These are phyloP conservation scores for Bedellia somnulentella DNA, from an alignment of 2,888 invertebrate genomes.

Conservation along the genomic window DNA sequence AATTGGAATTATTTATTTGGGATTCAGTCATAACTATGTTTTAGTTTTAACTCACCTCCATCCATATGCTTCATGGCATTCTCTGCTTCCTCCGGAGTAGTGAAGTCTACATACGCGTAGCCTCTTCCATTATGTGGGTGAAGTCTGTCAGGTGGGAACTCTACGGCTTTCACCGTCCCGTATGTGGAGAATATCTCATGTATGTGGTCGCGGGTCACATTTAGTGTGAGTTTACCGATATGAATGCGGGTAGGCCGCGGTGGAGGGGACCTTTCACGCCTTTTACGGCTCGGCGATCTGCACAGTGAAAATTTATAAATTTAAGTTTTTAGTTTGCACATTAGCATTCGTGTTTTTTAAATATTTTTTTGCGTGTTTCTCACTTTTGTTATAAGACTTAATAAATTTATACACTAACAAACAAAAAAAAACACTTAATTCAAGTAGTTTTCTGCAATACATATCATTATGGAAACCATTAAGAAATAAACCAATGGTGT, in stretches of 20 bases:
- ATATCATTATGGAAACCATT: no score
- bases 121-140: slow-evolving; percentile 90
- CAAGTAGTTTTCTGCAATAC: no score
- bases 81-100: slow-evolving; percentile 92
- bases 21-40: no score
- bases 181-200: slow-evolving; percentile 90
- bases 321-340: no score
- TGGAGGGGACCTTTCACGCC: slow-evolving; percentile 84
- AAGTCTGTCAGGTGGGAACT: slow-evolving; percentile 85
- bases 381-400: no score
- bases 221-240: slow-evolving; percentile 88
- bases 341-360: no score
- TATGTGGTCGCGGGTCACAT: slow-evolving; percentile 89
- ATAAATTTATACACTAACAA: no score
- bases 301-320: no score
- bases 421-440: no score
- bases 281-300: slow-evolving; percentile 65
- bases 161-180: slow-evolving; percentile 83
- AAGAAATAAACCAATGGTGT: no score
- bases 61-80: slow-evolving; percentile 99
- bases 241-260: slow-evolving; percentile 93
- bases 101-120: slow-evolving; percentile 94
- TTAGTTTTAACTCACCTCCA: slow-evolving; percentile 86
- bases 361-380: no score
- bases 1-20: no score